phyloP scores from a whole-genome alignment of 2,888 invertebrate species.

The Nowickia ferox region DNA sequence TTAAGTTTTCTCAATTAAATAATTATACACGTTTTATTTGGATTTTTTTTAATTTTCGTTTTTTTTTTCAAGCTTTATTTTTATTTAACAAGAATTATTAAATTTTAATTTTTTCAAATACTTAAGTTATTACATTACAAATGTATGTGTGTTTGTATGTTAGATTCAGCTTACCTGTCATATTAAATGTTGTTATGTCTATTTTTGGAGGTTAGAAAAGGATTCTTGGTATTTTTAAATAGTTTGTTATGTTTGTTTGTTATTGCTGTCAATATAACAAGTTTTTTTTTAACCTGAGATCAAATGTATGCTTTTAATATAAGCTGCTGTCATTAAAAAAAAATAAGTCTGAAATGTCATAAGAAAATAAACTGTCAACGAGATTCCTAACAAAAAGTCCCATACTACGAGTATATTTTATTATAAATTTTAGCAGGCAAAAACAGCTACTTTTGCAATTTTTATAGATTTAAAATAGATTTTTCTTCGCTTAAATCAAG shows the following conservation, averaged over 20 bases:
- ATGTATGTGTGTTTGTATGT: background rate
- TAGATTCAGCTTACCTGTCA: slow-evolving; percentile 58
- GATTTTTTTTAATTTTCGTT: slow-evolving; percentile 41
- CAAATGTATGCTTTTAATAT: slow-evolving; percentile 26
- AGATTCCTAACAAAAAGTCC: background rate
- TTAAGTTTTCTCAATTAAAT: slow-evolving; percentile 41
- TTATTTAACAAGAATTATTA: slow-evolving; percentile 49
- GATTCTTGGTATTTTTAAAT: background rate
- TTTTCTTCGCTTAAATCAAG: too few relatives aligned
- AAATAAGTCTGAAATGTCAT: background rate
- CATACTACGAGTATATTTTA: background rate
- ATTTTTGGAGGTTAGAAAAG: background rate
- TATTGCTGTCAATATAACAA: background rate
- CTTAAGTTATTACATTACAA: slow-evolving; percentile 10
- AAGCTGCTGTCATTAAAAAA: slow-evolving; percentile 1
- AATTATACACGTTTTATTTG: slow-evolving; percentile 57
- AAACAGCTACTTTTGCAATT: too few relatives aligned
- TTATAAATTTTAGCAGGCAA: too few relatives aligned
- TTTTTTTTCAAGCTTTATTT: slow-evolving; percentile 42
- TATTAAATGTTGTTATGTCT: background rate
- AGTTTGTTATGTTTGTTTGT: slow-evolving; percentile 6
- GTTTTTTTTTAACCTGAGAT: slow-evolving; percentile 55
- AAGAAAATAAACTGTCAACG: background rate
- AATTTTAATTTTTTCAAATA: slow-evolving; percentile 29
- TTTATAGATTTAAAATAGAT: too few relatives aligned